Evolutionary conservation across 2,113 vertebrate genomes (phyloP), one percentile per base, ranked within the genome.

Genomic region (Anarhynchus alexandrinus): DNA sequence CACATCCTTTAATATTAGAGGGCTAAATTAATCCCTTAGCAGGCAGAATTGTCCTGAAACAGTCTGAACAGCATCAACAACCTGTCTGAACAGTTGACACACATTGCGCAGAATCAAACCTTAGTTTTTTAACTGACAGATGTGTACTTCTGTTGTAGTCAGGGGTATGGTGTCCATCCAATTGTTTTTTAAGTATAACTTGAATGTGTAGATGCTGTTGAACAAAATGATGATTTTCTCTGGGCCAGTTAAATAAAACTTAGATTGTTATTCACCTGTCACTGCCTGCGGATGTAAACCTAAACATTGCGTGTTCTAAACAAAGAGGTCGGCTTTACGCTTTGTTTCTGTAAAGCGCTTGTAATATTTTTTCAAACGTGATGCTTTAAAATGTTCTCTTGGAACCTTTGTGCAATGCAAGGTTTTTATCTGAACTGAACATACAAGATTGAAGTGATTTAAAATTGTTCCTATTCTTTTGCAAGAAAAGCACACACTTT

Each of bases 131-230:
- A 58, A 32, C 36, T 66, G 64, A 26, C 19, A 43, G 0, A 38
- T 23, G 9, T 38, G 57, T 72, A 36, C 18, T 88, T 61, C 52
- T 42, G 7, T 81, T 73, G 21, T 77, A 34, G 18, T 49, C 21
- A 22, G 64, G 27, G 21, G 2, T 51, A 16, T 34, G 0, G 0
- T 49, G 30, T 70, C 64, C 21, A 17, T 52, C 27, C 20, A 8
- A 0, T 36, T 29, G 38, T 3, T 47, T 78, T 22, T 80, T 65
- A 61, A 58, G 12, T 45, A 4, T 22, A 26, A 15, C 30, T 62
- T 23, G 10, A 61, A 25, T 21, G 20, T 59, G 23, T 47, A 64
- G 61, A 3, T 76, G 17, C n/a, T 59, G 0, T 36, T 76, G 59
- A 69, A 30, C 21, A 42, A 79, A 88, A 36, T 3, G 0, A 30